Percentiles rank a stretch among this genome's conserved stretches.
phyloP scores from a whole-genome alignment of 2,888 invertebrate species.

The Machimus atricapillus region DNA sequence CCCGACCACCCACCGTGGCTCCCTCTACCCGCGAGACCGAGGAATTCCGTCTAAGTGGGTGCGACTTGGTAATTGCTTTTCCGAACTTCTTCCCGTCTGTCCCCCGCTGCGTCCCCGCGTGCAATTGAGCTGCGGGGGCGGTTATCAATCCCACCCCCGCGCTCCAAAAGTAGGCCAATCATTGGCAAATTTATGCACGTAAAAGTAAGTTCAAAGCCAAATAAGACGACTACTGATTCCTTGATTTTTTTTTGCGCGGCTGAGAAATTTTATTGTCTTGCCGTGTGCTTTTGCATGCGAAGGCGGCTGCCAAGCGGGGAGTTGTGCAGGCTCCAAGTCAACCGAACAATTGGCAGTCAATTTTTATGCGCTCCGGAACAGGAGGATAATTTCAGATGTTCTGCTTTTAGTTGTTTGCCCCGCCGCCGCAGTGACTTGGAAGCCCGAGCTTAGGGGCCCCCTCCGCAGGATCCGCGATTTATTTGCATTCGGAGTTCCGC shows the following conservation, averaged over 20 bases:
- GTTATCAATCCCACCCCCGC: not conserved
- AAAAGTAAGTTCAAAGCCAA: not conserved
- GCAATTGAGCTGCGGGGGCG: not conserved
- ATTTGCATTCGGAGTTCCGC: not conserved
- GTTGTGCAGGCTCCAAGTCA: not conserved
- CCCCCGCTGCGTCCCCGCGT: not conserved
- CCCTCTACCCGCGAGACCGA: not conserved
- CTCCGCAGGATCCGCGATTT: not conserved
- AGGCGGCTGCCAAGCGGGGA: not conserved
- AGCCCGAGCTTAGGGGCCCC: not conserved
- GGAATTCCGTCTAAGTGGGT: not conserved
- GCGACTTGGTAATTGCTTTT: slow-evolving; percentile 8
- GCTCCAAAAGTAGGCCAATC: not conserved
- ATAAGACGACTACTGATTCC: not conserved
- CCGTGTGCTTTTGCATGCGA: not conserved
- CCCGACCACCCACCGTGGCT: not conserved
- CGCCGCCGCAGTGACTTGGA: not conserved
- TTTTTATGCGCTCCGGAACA: not conserved
- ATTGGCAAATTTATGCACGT: not conserved
- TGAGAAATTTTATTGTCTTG: not conserved
- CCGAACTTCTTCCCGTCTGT: not conserved
- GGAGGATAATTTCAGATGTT: not conserved
- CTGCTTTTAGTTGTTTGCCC: not conserved
- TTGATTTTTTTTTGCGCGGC: not conserved
- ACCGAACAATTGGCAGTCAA: not conserved